Evolutionary conservation across 2,888 invertebrate species (phyloP), one percentile per base, ranked within the genome.

Genomic region (Machimus rusticus): DNA sequence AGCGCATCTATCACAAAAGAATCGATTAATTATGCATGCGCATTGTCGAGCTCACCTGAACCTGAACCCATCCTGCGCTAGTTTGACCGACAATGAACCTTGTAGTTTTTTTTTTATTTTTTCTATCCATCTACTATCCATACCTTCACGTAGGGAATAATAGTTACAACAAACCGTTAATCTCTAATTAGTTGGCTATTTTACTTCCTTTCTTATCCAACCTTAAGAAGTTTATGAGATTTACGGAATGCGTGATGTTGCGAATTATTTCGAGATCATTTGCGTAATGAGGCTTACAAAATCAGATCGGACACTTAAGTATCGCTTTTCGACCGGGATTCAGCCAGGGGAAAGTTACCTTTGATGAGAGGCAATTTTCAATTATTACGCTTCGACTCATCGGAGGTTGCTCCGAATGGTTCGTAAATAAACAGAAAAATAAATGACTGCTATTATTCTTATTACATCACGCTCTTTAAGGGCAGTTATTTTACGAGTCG

Each of bases 41-140:
- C 43, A 39, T 43, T 37, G 78, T 34, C 46, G 78, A 43, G 78
- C 23, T 78, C 39, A 78, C 78, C 78, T 78, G 78, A 78, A 78
- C 77, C 77, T 78, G 77, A 78, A 78, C 78, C 78, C 78, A 78
- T 78, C 78, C 23, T 43, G 23, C 43, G 23, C 23, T 19, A 43
- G 78, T 78, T 78, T 78, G 43, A 78, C 78, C 78, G 78, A 37
- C 78, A 78, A 78, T 78, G 78, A 78, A 78, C 78, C 78, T 43
- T 37, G 23, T 14, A 78, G n/a, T 78, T 77, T 19, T 78, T 43
- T 78, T 16, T 78, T 9, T 37, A 77, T 77, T 77, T 77, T 8
- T 23, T 8, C 28, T 12, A 28, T 19, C 57, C 3, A 57, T 23
- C 23, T 23, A 28, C 23, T n/a, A 14, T 14, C 46, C 46, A 51